phyloP scores from a whole-genome alignment of 2,888 invertebrate species.

The Gonocerus acuteangulatus region DNA sequence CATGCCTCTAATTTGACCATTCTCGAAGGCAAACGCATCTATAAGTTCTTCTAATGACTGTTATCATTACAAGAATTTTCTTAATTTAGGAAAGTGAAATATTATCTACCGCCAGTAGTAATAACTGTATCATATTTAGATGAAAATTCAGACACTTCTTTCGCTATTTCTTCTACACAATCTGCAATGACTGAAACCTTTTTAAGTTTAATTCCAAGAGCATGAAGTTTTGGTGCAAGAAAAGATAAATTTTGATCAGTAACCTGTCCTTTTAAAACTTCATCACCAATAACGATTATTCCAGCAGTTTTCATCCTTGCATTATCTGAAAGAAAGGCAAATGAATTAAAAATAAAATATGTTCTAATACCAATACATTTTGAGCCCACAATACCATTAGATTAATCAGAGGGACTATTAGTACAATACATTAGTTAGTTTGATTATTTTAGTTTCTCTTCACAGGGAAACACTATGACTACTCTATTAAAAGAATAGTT shows the following conservation, averaged over 20 bases:
- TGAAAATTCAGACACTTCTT: constrained; percentile 57
- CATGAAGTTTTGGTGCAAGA: constrained; percentile 48
- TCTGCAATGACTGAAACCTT: constrained; percentile 59
- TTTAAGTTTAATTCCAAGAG: constrained; percentile 49
- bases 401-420: too few species aligned
- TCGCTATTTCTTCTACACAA: constrained; percentile 53
- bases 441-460: too few species aligned
- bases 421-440: too few species aligned
- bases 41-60: too few species aligned
- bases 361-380: too few species aligned
- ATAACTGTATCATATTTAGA: constrained; percentile 56
- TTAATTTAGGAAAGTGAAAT: neutral
- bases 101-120: constrained; percentile 56
- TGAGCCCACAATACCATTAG: too few species aligned
- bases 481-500: too few species aligned
- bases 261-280: constrained; percentile 58
- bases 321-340: neutral
- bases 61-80: too few species aligned
- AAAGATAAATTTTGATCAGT: constrained; percentile 55
- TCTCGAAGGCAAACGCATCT: too few species aligned
- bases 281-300: constrained; percentile 55
- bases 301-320: constrained; percentile 39
- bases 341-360: too few species aligned
- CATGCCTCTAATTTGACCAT: too few species aligned
- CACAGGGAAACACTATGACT: too few species aligned